phyloP scores from a whole-genome alignment of 2,797 vertebrate genomes.

The Pantherophis vulpinus region DNA sequence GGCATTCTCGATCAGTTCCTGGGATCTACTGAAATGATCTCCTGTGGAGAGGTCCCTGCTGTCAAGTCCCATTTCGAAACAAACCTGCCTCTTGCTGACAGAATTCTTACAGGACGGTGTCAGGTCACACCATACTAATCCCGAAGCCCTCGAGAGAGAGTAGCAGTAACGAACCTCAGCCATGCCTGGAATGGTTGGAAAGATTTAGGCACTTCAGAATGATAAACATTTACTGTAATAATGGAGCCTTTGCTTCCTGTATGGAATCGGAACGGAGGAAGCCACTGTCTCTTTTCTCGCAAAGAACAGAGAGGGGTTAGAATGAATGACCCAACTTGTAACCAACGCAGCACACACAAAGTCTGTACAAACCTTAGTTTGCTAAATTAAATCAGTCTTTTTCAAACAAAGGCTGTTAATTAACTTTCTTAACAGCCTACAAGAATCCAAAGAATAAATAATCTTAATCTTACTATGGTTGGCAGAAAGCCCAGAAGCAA shows the following conservation, averaged over 20 bases:
- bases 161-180: neutral
- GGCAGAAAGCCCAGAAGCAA: no score
- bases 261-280: neutral
- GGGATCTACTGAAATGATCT: neutral
- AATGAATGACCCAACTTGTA: neutral
- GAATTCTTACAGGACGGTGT: neutral
- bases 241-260: neutral
- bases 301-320: neutral
- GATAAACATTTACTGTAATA: slow-evolving; percentile 6
- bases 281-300: neutral
- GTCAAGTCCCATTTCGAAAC: neutral
- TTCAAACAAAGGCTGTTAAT: no score
- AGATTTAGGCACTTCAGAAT: neutral
- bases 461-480: no score
- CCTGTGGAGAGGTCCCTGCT: neutral
- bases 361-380: no score
- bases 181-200: slow-evolving; percentile 14
- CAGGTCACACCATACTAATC: slow-evolving; percentile 20
- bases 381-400: no score
- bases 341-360: no score
- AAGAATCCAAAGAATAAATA: no score
- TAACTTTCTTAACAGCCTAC: no score
- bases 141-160: neutral
- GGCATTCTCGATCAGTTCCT: neutral
- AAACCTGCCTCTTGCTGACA: slow-evolving; percentile 5